Conservation (phyloP, 2,113 vertebrate species). For the Podiceps cristatus region DNA sequence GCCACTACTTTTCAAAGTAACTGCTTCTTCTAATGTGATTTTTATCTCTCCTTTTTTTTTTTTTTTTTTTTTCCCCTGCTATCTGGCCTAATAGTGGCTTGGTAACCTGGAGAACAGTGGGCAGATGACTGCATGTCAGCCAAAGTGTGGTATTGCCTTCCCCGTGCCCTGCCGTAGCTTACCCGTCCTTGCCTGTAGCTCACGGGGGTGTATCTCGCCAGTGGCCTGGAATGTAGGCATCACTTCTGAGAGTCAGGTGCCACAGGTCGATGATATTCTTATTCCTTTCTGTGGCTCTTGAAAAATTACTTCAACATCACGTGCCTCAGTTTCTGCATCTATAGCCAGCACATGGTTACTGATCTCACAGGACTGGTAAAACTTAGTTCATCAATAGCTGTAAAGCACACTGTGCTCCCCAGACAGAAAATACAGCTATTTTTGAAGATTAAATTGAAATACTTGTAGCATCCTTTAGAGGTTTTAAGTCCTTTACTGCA, state of each 20-base stretch:
- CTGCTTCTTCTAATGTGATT: not conserved
- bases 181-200: not conserved
- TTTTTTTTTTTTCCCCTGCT: not conserved
- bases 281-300: not conserved
- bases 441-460: slow-evolving; percentile 15
- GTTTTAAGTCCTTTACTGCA: not conserved
- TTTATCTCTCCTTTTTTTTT: not conserved
- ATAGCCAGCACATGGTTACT: not conserved
- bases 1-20: not conserved
- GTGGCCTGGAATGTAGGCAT: not conserved
- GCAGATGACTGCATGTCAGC: not conserved
- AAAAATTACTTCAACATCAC: not conserved
- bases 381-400: not conserved
- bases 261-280: not conserved
- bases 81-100: not conserved
- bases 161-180: not conserved
- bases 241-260: not conserved
- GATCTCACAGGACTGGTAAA: not conserved
- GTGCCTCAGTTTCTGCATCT: not conserved
- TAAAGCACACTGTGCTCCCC: not conserved
- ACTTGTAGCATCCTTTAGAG: not conserved
- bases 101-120: not conserved
- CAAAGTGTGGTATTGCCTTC: accelerated
- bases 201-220: not conserved
- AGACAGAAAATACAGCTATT: not conserved